Evolutionary conservation across 2,797 vertebrate genomes (phyloP), one percentile per base, ranked within the genome.

Genomic region (Pelochelys cantorii): DNA sequence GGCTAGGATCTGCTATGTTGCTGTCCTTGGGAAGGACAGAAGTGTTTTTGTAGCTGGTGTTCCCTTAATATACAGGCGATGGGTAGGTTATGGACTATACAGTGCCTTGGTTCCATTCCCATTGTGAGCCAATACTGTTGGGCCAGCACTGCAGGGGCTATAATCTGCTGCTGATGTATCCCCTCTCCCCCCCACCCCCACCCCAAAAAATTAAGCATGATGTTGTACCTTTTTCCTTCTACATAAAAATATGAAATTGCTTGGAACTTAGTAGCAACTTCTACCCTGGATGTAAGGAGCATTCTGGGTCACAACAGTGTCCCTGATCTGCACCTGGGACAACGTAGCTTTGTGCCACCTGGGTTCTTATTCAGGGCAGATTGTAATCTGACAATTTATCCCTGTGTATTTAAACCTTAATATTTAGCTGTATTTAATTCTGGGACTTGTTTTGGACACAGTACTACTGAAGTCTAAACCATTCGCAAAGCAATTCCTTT

Each of bases 381-480:
- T 22, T 12, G 7, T 56, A 31, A 52, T 20, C 25, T 53, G 18
- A 57, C 20, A 37, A n/a, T 62, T 56, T 22, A 23, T 34, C 48
- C 11, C 11, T 20, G 17, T 68, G 22, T 31, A 8, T n/a, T 83
- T n/a, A 52, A 20, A 29, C 23, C 6, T 52, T 31, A 13, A 11
- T 23, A 22, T 53, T 65, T 68, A n/a, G 42, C 10, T n/a, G n/a
- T n/a, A 20, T 37, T 60, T 62, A 5, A 25, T 13, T 65, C 79
- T 56, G 3, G 2, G 14, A 25, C 11, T 1, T 17, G 25, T 80
- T 80, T 80, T 80, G 52, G 74, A 77, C 48, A 42, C 29, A 0
- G 79, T 10, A 5, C 18, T 11, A 0, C 74, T 57, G 57, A 17
- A 31, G 18, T 55, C 62, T 0, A 6, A 17, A 27, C 59, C 7